Conservation (phyloP, 2,797 vertebrate species). For the Gallinago nigripennis region DNA sequence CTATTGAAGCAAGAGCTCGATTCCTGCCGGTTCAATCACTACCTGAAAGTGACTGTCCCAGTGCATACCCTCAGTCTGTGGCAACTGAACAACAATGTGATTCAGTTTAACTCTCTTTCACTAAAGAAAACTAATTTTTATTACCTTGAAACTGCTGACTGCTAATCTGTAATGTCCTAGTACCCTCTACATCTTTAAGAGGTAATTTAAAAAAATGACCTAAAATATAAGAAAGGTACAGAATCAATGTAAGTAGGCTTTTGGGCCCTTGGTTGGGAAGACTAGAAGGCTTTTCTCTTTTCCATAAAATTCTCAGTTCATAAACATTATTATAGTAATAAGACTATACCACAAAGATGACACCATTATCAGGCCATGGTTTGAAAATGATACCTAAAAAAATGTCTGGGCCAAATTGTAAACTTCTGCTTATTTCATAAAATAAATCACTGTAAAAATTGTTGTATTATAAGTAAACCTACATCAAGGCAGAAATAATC, state of each 20-base stretch:
- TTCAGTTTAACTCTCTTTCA: background rate
- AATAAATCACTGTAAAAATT: background rate
- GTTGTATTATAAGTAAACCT: background rate
- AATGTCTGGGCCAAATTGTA: background rate
- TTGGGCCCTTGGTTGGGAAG: background rate
- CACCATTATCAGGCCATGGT: background rate
- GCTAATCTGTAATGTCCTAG: background rate
- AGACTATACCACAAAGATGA: background rate
- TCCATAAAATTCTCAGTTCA: background rate
- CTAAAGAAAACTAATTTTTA: background rate
- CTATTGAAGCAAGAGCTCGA: background rate
- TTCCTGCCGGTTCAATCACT: background rate
- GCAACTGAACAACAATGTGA: background rate
- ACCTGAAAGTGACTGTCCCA: background rate
- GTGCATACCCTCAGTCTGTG: background rate
- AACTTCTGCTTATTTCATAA: background rate
- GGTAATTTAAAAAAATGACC: fast-evolving
- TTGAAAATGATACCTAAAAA: background rate
- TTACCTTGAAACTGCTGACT: background rate
- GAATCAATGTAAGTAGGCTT: background rate
- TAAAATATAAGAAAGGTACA: background rate
- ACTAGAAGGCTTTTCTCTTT: background rate
- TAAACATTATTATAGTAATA: background rate
- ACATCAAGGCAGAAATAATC: background rate
- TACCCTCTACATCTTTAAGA: background rate